phyloP scores from a whole-genome alignment of 92 coral and sea anemone genomes.

The Anthopleura xanthogrammica region DNA sequence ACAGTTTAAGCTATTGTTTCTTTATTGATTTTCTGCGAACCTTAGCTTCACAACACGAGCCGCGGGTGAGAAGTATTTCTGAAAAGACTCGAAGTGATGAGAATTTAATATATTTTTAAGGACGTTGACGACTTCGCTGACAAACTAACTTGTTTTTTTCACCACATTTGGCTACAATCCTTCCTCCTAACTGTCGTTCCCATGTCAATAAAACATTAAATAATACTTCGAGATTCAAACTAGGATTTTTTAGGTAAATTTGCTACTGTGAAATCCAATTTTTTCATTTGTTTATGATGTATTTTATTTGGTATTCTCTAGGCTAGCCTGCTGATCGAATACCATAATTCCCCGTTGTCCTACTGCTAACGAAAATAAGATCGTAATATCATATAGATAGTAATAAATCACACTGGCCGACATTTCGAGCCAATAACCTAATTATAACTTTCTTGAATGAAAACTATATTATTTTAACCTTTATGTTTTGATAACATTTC shows the following conservation, averaged over 20 bases:
- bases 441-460: conserved; percentile 23
- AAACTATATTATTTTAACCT: conserved; percentile 22
- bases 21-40: conserved; percentile 54
- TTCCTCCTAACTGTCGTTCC: background rate
- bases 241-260: background rate
- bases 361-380: conserved; percentile 24
- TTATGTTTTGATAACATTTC: conserved; percentile 19
- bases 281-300: background rate
- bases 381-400: conserved; percentile 8
- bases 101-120: conserved; percentile 39
- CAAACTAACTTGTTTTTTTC: background rate
- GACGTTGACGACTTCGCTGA: conserved; percentile 6
- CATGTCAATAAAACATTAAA: conserved; percentile 19
- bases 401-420: conserved; percentile 26
- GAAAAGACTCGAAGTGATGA: conserved; percentile 34
- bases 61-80: conserved; percentile 23
- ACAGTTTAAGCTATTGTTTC: conserved; percentile 48
- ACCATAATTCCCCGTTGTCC: conserved; percentile 16
- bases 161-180: conserved; percentile 8
- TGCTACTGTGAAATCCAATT: background rate
- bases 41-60: conserved; percentile 21
- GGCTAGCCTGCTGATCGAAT: conserved; percentile 25
- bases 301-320: conserved; percentile 3
- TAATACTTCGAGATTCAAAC: background rate
- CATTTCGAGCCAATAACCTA: conserved; percentile 34